Base-by-base conservation (phyloP, 1,140 invertebrate species). In the Camponotus floridanus region DNA sequence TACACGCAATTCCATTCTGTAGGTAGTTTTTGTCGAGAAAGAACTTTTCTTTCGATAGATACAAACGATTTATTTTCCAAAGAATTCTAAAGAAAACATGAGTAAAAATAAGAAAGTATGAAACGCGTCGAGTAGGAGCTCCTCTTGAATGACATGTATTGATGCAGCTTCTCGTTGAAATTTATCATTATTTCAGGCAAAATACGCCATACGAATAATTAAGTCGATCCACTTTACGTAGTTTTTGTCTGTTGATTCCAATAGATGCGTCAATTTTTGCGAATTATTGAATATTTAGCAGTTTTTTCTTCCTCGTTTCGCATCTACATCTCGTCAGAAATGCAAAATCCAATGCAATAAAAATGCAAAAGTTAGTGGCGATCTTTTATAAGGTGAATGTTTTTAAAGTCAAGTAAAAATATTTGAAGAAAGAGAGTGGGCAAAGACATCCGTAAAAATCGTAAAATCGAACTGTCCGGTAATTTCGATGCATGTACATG, bases 401-500 rank as follows among this genome's bases (percentile, higher is more conserved):
- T 6, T 3, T 36, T 3, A 4, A 3, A 36, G 18, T 31, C 6
- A n/a, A 33, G 9, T 71, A n/a, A 65, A 59, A 36, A 55, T 45
- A 31, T 33, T 67, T 73, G 11, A 15, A 8, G 48, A 55, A 39
- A 31, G 31, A 13, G 11, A 11, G 0, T 2, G 2, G 18, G 39
- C 36, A 4, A 13, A 11, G 26, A 64, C 0, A 13, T 21, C 78
- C 84, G 59, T 83, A 86, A 88, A 83, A 51, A 5, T 15, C 13
- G 74, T 39, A 33, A 18, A 57, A n/a, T 59, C 18, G n/a, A 13
- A 80, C n/a, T 15, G 26, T 2, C 36, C n/a, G 42, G 15, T 42
- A 33, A 39, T 33, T 8, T 31, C 48, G 15, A 8, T 11, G 18
- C 21, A 1, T 31, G 45, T 3, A 3, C 62, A 36, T 51, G 64